Evolutionary conservation across 2,797 vertebrate species (phyloP), one percentile per base, ranked within the genome.

Genomic region (Amazona finschi): DNA sequence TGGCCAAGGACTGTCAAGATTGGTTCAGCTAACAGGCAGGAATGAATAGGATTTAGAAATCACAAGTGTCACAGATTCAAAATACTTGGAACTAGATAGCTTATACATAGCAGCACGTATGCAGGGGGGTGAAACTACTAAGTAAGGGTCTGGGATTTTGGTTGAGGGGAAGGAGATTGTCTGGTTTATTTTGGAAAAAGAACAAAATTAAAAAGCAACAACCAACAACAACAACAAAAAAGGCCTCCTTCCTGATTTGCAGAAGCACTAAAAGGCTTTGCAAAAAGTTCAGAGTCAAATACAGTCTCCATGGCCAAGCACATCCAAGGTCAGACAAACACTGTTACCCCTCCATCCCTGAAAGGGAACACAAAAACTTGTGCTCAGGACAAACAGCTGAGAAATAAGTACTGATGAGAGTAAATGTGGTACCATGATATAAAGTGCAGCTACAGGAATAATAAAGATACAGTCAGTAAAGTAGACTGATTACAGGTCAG

Each of bases 381-480:
- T 3, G 9, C 15, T 74, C 6, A 33, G 31, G 15, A 25, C 0
- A 0, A 49, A 47, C 6, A 60, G 16, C 19, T 55, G 21, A 77
- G 21, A 47, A 81, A 5, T 3, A 52, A 70, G 15, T 10, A 36
- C 1, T 24, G 30, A 3, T 12, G 12, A 44, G 15, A 21, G 6
- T 0, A 2, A 14, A 39, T 1, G 1, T 6, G 38, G n/a, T 38
- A 30, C 20, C 14, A 6, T 7, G 21, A 19, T 18, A n/a, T 7
- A 14, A 36, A 47, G 41, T 15, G 36, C 39, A 72, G 22, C 60
- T 16, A 11, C 7, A 5, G 60, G 10, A 76, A 50, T 20, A 39
- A 49, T 0, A 8, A 30, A 72, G 30, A 21, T 27, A 36, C 0
- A 38, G 20, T 19, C 62, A 25, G 27, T 24, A 53, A 49, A 60